Conservation (phyloP, 2,888 invertebrate genomes). For the Eupithecia inturbata region DNA sequence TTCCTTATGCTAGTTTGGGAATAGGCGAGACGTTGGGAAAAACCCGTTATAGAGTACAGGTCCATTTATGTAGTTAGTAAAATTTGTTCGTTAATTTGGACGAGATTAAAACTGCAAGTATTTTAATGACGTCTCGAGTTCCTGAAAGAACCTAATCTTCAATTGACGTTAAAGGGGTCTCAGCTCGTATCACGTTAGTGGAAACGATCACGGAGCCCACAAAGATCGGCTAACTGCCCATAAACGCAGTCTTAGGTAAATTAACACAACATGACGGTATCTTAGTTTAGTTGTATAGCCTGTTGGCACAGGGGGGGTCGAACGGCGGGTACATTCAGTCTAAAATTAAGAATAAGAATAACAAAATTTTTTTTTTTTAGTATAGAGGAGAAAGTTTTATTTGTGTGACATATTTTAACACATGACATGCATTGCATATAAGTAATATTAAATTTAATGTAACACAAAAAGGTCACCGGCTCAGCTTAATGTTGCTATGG, state of each 20-base stretch:
- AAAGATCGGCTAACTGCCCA: constrained; percentile 36
- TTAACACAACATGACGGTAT: constrained; percentile 35
- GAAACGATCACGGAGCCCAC: constrained; percentile 30
- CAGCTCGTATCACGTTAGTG: constrained; percentile 11
- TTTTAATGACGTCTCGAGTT: not conserved
- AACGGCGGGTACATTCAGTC: constrained; percentile 12
- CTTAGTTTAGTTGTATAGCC: constrained; percentile 24
- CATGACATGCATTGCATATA: too few relatives aligned
- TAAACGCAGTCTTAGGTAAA: constrained; percentile 35
- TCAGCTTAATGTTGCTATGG: too few relatives aligned
- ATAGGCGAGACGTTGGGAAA: too few relatives aligned
- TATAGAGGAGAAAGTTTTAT: too few relatives aligned
- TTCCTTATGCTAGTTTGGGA: too few relatives aligned
- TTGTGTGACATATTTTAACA: too few relatives aligned
- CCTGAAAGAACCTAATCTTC: not conserved
- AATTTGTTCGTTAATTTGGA: not conserved
- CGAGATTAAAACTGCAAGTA: not conserved
- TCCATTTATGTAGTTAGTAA: too few relatives aligned
- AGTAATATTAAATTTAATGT: too few relatives aligned
- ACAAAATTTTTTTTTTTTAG: too few relatives aligned
- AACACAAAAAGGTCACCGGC: too few relatives aligned
- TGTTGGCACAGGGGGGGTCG: not conserved
- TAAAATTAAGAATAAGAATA: too few relatives aligned
- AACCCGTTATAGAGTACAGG: too few relatives aligned
- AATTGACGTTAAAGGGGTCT: not conserved